Base-by-base conservation (phyloP, 2,888 invertebrate genomes). In the Drosophila meridionalis region DNA sequence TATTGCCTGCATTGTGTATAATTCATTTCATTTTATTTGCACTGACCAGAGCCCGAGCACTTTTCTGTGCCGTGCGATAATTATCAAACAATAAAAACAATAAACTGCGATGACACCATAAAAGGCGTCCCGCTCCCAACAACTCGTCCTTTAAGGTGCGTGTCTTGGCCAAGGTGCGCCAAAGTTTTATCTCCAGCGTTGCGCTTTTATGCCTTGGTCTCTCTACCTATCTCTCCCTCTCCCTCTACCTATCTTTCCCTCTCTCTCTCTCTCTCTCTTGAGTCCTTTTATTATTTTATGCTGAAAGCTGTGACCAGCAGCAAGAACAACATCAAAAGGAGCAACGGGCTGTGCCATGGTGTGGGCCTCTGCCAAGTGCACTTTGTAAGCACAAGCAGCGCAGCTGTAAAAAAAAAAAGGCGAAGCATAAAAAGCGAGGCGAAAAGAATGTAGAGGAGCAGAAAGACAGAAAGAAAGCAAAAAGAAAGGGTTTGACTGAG, bases 31-130 rank as follows among this genome's bases (percentile, higher is more conserved):
- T 75, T 79, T 81, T 81, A 81, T 75, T 79, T 71, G 69, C 66
- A 63, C 75, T 78, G 66, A 69, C 78, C 76, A 59, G 40, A 58
- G 72, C 65, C 38, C 60, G 66, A 73, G 78, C 66, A 67, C 79
- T 79, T 79, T 76, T 79, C 76, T 79, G 73, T 79, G 76, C 80
- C 69, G 75, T 83, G 87, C 81, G 81, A 85, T 85, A 85, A 85
- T 85, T 85, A 85, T 85, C 87, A 85, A 85, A 85, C 84, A 85
- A 85, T 85, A 86, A 85, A 85, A 85, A 86, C 87, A 85, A 85
- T 85, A 85, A 85, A 86, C 87, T 86, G 79, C 77, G 78, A 81
- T 76, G 87, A 82, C 84, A 86, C 84, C 82, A 72, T 79, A 80
- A 76, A 80, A 82, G 78, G 53, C 66, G 66, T 73, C 67, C 57